Base-by-base conservation (phyloP, 2,888 invertebrate species). In the Apodemia duryi region DNA sequence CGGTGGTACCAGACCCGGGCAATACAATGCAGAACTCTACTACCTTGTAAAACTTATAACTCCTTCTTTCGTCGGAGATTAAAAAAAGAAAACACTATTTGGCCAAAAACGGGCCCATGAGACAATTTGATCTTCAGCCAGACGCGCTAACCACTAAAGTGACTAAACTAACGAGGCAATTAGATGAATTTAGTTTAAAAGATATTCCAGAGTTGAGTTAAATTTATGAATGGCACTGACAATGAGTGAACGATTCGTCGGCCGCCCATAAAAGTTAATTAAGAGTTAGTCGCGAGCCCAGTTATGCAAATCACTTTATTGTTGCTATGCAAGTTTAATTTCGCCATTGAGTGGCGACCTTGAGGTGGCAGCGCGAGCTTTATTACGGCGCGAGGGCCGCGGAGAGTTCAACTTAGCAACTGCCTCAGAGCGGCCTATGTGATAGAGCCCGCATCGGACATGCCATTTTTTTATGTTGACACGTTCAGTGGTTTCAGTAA, bases 261-360 rank as follows among this genome's bases (percentile, higher is more conserved):
- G 35, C 35, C 57, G 13, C 6, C 32, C 35, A 35, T 57, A 57
- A 57, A 57, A 57, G 57, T 57, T 29, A 57, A 57, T 57, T 57
- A 57, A 57, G 29, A 29, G 32, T 32, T 32, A 13, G 57, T 11
- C 32, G 57, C 57, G 11, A 28, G 32, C 32, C 57, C 57, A 57
- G 79, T 83, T 83, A 85, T 85, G 85, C 78, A 84, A 86, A 85
- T 82, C 73, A 76, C 70, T 71, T 32, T 78, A 80, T 81, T 87
- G 88, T 88, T 86, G 83, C 87, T 78, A 86, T 78, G 86, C 82
- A 75, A 76, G 69, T 70, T 70, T 69, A 71, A 73, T 74, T 74
- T 74, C 74, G 71, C 72, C 72, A 70, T 69, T 67, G 70, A 68
- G 65, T 68, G 63, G 64, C 69, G 73, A 71, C 74, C 74, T 74